Base-by-base conservation (phyloP, 1,140 invertebrate genomes). In the Cardiocondyla obscurior region DNA sequence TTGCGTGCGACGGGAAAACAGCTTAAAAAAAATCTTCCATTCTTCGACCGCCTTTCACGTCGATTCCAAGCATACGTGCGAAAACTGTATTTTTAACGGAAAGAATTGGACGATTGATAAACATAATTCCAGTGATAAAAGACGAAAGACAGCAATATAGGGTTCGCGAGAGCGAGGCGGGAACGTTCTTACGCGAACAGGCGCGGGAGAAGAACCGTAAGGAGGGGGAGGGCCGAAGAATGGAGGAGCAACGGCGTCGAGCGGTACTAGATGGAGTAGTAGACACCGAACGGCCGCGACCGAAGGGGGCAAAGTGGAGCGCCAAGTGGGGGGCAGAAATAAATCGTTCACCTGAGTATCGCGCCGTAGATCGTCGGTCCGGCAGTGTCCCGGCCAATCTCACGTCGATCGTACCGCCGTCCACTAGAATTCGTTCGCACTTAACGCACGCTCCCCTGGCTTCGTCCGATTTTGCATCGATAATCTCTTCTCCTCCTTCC, bases 281-380 rank as follows among this genome's bases (percentile, higher is more conserved):
- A 51, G 73, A 16, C 73, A 25, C 44, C 19, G 42, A 73, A 36
- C 30, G 33, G 58, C 14, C 73, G 42, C 14, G n/a, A 49, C 30
- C 12, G 69, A 57, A 73, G 81, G 70, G 55, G 81, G 82, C 62
- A 53, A 62, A 77, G 79, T 83, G 83, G 79, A 83, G 69, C 44
- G 74, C 39, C 55, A 85, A 82, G 91, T 92, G 92, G 91, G 44
- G 91, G 91, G 90, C 83, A 90, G 90, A 89, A 89, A 92, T 93
- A 92, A 93, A 93, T 93, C 91, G 92, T 92, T 93, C 92, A 93
- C 93, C 92, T 93, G 91, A 89, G 84, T 82, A 42, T 64, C 82
- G 60, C 67, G 87, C 77, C 76, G 69, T 69, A 82, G 62, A 72
- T 62, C 55, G 19, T 70, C 58, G 74, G 36, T 16, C 82, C 53